Conservation (phyloP, 2,797 vertebrate genomes). For the Dallia pectoralis region DNA sequence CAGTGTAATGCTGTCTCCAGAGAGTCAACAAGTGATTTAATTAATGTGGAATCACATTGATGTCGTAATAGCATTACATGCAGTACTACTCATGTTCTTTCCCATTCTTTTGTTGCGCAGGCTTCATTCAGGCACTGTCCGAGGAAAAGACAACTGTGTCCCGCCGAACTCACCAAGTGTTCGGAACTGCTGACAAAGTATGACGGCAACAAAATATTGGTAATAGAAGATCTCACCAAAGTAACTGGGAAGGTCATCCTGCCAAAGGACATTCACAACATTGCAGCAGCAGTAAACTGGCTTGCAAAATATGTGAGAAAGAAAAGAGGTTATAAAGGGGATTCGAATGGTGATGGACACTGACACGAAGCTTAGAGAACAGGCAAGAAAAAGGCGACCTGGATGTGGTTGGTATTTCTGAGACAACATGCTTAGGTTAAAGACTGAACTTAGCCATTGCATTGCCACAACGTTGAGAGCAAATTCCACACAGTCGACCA, state of each 20-base stretch:
- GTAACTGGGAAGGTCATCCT: conserved; percentile 1
- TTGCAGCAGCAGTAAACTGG: background rate
- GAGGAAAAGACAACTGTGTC: conserved; percentile 1
- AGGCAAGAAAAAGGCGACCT: background rate
- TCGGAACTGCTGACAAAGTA: background rate
- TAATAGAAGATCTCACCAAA: background rate
- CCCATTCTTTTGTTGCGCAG: background rate
- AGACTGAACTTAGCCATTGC: background rate
- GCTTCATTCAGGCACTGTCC: background rate
- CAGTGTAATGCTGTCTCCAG: too few species aligned
- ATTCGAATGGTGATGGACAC: conserved; percentile 2
- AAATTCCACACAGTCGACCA: background rate
- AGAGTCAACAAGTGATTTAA: too few species aligned
- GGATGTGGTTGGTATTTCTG: background rate
- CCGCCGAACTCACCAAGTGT: background rate
- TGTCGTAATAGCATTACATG: background rate
- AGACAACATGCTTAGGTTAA: background rate
- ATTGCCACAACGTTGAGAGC: background rate
- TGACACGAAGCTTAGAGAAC: background rate
- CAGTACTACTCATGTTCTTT: background rate
- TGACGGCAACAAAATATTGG: background rate
- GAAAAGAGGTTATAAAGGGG: background rate
- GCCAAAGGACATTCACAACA: conserved; percentile 1
- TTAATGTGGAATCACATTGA: too few species aligned
- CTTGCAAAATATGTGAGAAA: background rate